Base-by-base conservation (phyloP, 2,888 invertebrate species). In the Caradrina clavipalpis region DNA sequence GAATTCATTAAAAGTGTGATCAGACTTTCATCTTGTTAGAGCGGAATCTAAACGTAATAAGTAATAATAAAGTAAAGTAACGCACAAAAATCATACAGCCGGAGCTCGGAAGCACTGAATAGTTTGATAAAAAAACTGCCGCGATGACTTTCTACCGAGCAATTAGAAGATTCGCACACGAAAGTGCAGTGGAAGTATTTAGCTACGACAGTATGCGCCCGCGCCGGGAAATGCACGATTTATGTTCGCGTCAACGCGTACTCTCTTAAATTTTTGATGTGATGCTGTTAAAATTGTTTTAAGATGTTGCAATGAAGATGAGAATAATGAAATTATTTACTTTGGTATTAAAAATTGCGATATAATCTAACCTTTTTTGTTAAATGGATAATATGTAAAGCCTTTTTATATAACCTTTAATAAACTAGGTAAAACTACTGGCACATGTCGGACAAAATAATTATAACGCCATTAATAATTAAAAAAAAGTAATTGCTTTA, bases 81-180 rank as follows among this genome's bases (percentile, higher is more conserved):
- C 86, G 91, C 89, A 94, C 93, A 89, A 94, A 94, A 94, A 92
- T 94, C 85, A 87, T 87, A 87, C 86, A 80, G 86, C 80, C 80
- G 80, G 72, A 79, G 90, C 88, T 87, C 88, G 88, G 89, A 88
- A 87, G 88, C 88, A 84, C 81, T 87, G 87, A 84, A 82, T 70
- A 86, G 88, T 86, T 84, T 88, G 84, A 85, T 86, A 76, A 89
- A 92, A 92, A 93, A 93, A 92, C 89, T 84, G 86, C 86, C 76
- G 87, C 86, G 82, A 83, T 85, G 85, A 94, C 95, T 95, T 95
- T 95, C 95, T 94, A 95, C 88, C 49, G 83, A 85, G 90, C 89
- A 94, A 95, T 95, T 95, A 94, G 91, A 93, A 94, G 93, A 95
- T 94, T 93, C 93, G 90, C 90, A 92, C 95, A 95, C 95, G 95